phyloP scores from a whole-genome alignment of 2,797 vertebrate genomes.

The Cryptoprocta ferox region DNA sequence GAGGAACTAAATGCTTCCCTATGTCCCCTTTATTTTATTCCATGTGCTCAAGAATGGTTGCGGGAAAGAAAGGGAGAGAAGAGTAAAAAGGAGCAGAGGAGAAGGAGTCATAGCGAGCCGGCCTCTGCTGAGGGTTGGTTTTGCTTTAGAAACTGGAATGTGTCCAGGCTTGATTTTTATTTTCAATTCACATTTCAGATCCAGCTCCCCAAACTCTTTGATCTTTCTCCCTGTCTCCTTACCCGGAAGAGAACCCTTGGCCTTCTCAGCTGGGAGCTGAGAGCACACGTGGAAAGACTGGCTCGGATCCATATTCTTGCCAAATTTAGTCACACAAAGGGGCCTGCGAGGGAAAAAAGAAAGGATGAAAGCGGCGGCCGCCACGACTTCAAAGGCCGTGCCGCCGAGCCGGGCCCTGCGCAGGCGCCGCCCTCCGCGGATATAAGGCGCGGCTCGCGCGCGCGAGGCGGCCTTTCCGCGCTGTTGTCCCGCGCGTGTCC shows the following conservation, averaged over 20 bases:
- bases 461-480: slow-evolving; percentile 86
- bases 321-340: slow-evolving; percentile 99
- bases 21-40: slow-evolving; percentile 55
- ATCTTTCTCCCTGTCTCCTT: slow-evolving; percentile 95
- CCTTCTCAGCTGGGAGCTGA: slow-evolving; percentile 96
- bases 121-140: slow-evolving; percentile 83
- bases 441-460: slow-evolving; percentile 90
- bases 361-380: slow-evolving; percentile 88
- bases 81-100: neutral
- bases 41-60: slow-evolving; percentile 50
- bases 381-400: slow-evolving; percentile 96
- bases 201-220: slow-evolving; percentile 96
- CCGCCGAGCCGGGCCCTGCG: slow-evolving; percentile 89
- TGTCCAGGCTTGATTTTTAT: slow-evolving; percentile 90
- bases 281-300: slow-evolving; percentile 98
- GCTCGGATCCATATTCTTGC: slow-evolving; percentile 94
- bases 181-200: slow-evolving; percentile 93
- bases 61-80: neutral
- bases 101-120: neutral
- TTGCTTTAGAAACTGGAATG: slow-evolving; percentile 93
- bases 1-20: slow-evolving; percentile 68
- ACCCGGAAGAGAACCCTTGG: slow-evolving; percentile 98
- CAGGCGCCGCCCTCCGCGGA: slow-evolving; percentile 91
- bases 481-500: slow-evolving; percentile 74
- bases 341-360: slow-evolving; percentile 83